phyloP scores from a whole-genome alignment of 2,888 invertebrate genomes.

The Tortricodes alternella region DNA sequence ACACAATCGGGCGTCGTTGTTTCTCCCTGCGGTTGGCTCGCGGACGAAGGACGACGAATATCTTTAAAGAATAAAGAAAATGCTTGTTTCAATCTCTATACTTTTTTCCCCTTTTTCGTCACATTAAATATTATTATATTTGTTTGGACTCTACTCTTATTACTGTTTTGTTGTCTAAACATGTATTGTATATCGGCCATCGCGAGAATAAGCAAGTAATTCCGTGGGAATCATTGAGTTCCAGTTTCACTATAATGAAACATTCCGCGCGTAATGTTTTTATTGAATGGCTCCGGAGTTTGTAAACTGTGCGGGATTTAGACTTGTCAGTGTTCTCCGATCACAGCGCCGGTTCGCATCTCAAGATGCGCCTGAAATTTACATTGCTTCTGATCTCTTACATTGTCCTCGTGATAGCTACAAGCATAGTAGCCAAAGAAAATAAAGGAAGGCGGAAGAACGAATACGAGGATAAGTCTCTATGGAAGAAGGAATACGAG shows the following conservation, averaged over 20 bases:
- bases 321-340: slow-evolving; percentile 46
- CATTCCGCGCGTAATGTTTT: slow-evolving; percentile 44
- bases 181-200: not conserved
- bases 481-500: slow-evolving; percentile 76
- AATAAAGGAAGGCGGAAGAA: slow-evolving; percentile 50
- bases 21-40: too few species aligned
- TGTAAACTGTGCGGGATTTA: slow-evolving; percentile 49
- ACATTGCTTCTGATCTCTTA: slow-evolving; percentile 42
- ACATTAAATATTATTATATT: too few species aligned
- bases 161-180: not conserved
- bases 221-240: not conserved
- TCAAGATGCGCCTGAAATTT: slow-evolving; percentile 51
- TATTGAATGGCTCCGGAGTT: slow-evolving; percentile 48
- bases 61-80: too few species aligned
- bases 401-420: slow-evolving; percentile 42
- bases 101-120: too few species aligned
- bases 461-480: slow-evolving; percentile 51
- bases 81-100: too few species aligned
- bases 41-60: too few species aligned
- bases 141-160: too few species aligned
- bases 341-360: slow-evolving; percentile 44
- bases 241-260: not conserved
- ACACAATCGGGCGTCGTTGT: too few species aligned
- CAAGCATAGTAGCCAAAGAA: slow-evolving; percentile 43
- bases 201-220: not conserved